phyloP scores from a whole-genome alignment of 2,888 invertebrate species.

The Encarsia formosa region DNA sequence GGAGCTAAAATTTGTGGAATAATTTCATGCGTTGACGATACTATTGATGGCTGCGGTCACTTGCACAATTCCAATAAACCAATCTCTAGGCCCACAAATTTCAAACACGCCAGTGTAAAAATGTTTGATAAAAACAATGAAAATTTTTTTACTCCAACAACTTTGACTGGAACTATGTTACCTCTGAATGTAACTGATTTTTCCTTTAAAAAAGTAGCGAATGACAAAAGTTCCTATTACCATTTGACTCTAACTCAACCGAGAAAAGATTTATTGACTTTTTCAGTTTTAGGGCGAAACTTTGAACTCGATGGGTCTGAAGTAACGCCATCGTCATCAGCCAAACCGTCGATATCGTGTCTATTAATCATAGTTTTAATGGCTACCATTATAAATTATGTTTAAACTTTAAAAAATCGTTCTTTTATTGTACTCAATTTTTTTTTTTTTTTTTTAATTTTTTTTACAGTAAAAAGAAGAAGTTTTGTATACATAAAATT shows the following conservation, averaged over 20 bases:
- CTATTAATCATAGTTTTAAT: too few relatives aligned
- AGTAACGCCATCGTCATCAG: too few relatives aligned
- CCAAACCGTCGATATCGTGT: too few relatives aligned
- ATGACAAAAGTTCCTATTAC: not conserved
- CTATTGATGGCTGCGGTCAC: conserved; percentile 23
- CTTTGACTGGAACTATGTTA: conserved; percentile 1
- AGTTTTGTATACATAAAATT: too few relatives aligned
- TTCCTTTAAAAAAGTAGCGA: not conserved
- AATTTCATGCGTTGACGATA: conserved; percentile 19
- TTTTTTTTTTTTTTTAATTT: too few relatives aligned
- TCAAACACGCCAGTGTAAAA: conserved; percentile 27
- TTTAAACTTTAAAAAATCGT: too few relatives aligned
- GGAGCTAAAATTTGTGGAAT: conserved; percentile 26
- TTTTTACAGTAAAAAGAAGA: too few relatives aligned
- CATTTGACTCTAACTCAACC: conserved; percentile 25
- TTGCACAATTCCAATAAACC: conserved; percentile 29
- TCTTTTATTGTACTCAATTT: too few relatives aligned
- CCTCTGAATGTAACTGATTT: conserved; percentile 7
- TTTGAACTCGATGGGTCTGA: conserved; percentile 14
- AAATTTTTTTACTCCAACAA: conserved; percentile 21
- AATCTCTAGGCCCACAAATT: conserved; percentile 27
- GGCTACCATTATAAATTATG: too few relatives aligned
- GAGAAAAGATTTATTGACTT: conserved; percentile 32
- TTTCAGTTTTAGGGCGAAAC: conserved; percentile 36
- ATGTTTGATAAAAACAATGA: conserved; percentile 18